phyloP scores from a whole-genome alignment of 2,888 invertebrate genomes.

The Clivina fossor region DNA sequence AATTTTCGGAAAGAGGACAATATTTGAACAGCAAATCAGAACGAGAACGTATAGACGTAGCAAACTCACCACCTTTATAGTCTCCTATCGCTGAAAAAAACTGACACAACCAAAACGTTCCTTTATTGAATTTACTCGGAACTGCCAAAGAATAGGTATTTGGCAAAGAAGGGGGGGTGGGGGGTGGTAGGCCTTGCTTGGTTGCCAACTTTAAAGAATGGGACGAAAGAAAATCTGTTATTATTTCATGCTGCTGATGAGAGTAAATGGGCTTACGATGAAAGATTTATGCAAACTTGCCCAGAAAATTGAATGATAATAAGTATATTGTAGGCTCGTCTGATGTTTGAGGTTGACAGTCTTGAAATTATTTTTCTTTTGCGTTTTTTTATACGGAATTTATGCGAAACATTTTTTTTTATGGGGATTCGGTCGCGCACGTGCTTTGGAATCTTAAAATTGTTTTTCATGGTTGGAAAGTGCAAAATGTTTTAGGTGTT shows the following conservation, averaged over 20 bases:
- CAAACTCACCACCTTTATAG: too few species aligned
- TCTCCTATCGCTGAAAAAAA: too few species aligned
- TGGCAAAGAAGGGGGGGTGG: too few species aligned
- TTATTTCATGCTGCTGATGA: slow-evolving; percentile 23
- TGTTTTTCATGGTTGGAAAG: too few species aligned
- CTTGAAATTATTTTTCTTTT: slow-evolving; percentile 24
- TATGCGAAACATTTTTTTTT: slow-evolving; percentile 18
- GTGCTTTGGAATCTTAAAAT: slow-evolving; percentile 19
- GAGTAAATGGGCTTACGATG: slow-evolving; percentile 24
- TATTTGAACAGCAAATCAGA: too few species aligned
- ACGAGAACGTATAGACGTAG: too few species aligned
- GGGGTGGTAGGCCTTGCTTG: too few species aligned
- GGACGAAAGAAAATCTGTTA: slow-evolving; percentile 32
- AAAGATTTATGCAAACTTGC: slow-evolving; percentile 29
- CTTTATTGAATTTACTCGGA: too few species aligned
- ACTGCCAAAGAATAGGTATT: too few species aligned
- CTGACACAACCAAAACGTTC: too few species aligned
- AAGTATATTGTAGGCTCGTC: slow-evolving; percentile 28
- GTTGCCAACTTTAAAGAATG: too few species aligned
- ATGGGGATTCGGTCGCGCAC: slow-evolving; percentile 6
- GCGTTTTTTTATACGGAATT: slow-evolving; percentile 21
- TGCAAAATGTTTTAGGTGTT: neutral
- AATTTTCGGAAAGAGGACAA: too few species aligned
- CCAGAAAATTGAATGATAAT: slow-evolving; percentile 32
- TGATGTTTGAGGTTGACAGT: slow-evolving; percentile 1